Percentiles rank a stretch among this genome's conserved stretches.
phyloP scores from a whole-genome alignment of 1,140 invertebrate genomes.

The Sycobia sp. region DNA sequence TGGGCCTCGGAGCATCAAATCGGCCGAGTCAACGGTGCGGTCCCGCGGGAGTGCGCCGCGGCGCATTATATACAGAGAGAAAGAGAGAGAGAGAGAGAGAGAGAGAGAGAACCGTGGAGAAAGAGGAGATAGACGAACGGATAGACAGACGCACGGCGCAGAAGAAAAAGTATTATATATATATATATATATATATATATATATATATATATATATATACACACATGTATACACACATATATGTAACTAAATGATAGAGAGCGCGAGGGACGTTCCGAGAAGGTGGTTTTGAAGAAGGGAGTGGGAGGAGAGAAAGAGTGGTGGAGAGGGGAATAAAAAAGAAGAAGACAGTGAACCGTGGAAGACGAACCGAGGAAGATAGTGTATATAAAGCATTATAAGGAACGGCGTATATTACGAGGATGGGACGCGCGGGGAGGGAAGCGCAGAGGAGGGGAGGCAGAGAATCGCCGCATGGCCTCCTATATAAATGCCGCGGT shows the following conservation, averaged over 20 bases:
- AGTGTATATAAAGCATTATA: conserved; percentile 29
- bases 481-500: conserved; percentile 19
- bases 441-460: background rate
- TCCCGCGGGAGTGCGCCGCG: background rate
- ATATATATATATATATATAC: no score
- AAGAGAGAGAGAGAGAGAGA: background rate
- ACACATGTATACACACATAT: no score
- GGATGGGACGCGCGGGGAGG: background rate
- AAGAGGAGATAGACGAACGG: background rate
- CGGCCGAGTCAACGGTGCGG: conserved; percentile 28
- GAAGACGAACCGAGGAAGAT: conserved; percentile 16
- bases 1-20: conserved; percentile 25
- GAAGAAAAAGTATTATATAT: conserved; percentile 7
- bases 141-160: conserved; percentile 11
- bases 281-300: background rate
- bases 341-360: conserved; percentile 9
- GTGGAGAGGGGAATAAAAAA: background rate
- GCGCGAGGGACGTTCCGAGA: background rate
- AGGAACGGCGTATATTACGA: conserved; percentile 10
- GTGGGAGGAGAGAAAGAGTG: background rate
- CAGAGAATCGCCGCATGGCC: conserved; percentile 3
- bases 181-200: no score
- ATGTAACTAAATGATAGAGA: conserved; percentile 30
- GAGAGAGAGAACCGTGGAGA: background rate
- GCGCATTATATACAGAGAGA: no score